Evolutionary conservation across 2,888 invertebrate genomes (phyloP), one percentile per base, ranked within the genome.

Genomic region (Eristalis pertinax): DNA sequence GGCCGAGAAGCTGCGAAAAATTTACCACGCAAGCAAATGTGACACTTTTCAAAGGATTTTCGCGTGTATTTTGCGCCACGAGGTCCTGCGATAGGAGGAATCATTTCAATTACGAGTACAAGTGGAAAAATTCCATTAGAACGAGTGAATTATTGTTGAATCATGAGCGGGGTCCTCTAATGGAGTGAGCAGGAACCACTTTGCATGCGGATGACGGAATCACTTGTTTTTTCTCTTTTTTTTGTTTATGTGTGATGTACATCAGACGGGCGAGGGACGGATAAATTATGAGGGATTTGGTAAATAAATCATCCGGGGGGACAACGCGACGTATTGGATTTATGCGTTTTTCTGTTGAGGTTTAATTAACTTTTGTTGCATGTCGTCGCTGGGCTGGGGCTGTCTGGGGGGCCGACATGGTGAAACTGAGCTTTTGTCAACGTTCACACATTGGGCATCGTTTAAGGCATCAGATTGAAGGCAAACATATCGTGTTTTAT

Each of bases 111-210:
- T 77, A 69, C 63, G 4, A 63, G 56, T 77, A 64, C 63, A 8
- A 69, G 56, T 63, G 35, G 62, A 56, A 64, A n/a, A 63, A 63
- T 38, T 63, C 77, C 77, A 77, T 70, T 77, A 69, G 62, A 43
- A 60, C 19, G 50, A 19, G 19, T 19, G 38, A 38, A 32, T 32
- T 32, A 32, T 32, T 32, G 50, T 50, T 50, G 50, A 50, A 19
- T 50, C 50, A 19, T 19, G 19, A 50, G 50, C 8, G 2, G 3
- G 43, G n/a, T n/a, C n/a, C 43, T 7, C 43, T 50, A 35, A 35
- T 35, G 35, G 38, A 38, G 10, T 13, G 2, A 13, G 50, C 5
- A 19, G 50, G 5, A 8, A 29, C 29, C 15, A 35, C 32, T 69
- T 58, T 58, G 35, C 58, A 69, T 58, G 35, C 32, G 69, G 32